Conservation (phyloP, 2,797 vertebrate species). For the Austrolebias charrua region DNA sequence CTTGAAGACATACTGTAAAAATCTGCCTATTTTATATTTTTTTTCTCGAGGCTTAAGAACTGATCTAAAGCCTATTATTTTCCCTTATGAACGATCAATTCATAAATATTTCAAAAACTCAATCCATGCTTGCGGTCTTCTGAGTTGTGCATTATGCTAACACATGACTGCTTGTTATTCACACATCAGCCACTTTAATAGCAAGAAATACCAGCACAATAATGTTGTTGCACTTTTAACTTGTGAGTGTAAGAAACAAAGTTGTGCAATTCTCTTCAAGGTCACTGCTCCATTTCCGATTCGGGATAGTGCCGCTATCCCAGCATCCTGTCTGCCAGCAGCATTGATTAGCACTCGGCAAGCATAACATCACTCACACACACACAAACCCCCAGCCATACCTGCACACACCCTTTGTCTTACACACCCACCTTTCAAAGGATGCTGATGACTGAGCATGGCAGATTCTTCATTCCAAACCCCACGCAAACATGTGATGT, state of each 20-base stretch:
- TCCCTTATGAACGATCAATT: conserved; percentile 11
- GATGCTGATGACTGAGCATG: conserved; percentile 23
- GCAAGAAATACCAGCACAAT: not conserved
- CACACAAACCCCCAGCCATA: conserved; percentile 12
- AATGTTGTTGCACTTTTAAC: conserved; percentile 10
- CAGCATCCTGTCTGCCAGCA: conserved; percentile 72
- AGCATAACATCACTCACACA: conserved; percentile 62
- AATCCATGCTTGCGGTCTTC: conserved; percentile 8
- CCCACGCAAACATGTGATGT: conserved; percentile 9
- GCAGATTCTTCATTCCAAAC: conserved; percentile 8
- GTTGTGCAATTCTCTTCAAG: conserved; percentile 60
- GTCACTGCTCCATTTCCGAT: conserved; percentile 71
- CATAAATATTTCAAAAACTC: not conserved
- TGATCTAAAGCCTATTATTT: conserved; percentile 4
- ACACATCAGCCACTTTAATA: not conserved
- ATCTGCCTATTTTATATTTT: not conserved
- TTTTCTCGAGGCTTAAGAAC: conserved; percentile 4
- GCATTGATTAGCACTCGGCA: conserved; percentile 76
- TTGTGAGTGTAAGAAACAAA: conserved; percentile 21
- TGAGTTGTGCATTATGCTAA: not conserved
- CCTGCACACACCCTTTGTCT: conserved; percentile 18
- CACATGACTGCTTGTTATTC: not conserved
- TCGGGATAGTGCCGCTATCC: conserved; percentile 64
- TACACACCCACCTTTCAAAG: conserved; percentile 18
- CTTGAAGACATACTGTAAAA: not conserved